Base-by-base conservation (phyloP, 2,113 vertebrate genomes). In the Prunella fulvescens region DNA sequence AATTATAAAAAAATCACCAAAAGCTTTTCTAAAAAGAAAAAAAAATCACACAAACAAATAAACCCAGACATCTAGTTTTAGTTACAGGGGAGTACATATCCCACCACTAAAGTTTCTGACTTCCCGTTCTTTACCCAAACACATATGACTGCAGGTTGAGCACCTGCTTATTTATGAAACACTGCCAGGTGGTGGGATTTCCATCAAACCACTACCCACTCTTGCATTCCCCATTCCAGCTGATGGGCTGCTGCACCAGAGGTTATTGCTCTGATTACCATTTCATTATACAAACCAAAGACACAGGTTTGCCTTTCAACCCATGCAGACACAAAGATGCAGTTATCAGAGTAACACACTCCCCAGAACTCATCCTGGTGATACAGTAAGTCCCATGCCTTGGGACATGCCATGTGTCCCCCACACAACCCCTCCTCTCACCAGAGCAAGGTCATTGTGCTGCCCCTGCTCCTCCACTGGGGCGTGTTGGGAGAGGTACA, bases 401-500 rank as follows among this genome's bases (percentile, higher is more conserved):
- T 18, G 40, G 48, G 29, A 40, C 24, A 12, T 7, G 17, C 24
- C 50, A 54, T 2, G 2, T 47, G 50, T 39, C 7, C 42, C 65
- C 44, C 2, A 3, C 10, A 19, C 37, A 58, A 48, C 3, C 67
- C 40, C 42, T 48, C 40, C 24, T 25, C 98, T 98, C 97, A 99
- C 99, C 99, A 99, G 96, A 24, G 99, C 99, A 3, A 99, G 98
- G 90, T 99, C 99, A 4, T 99, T 99, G 95, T 99, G 99, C 53
- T 98, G 98, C 14, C 98, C 97, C 96, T 99, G 99, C 67, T 99
- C 99, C 96, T 99, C 99, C 61, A 99, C 98, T 1, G 99, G 99
- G 28, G 99, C 99, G n/a, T 99, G 98, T 97, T 99, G 99, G 96
- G 99, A 99, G 29, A 99, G 98, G 96, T 99, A 99, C 87, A 99